These are phyloP conservation scores for Caenorhabditis inopinata DNA, from an alignment of 1,140 invertebrate genomes.

Conservation along the genomic window DNA sequence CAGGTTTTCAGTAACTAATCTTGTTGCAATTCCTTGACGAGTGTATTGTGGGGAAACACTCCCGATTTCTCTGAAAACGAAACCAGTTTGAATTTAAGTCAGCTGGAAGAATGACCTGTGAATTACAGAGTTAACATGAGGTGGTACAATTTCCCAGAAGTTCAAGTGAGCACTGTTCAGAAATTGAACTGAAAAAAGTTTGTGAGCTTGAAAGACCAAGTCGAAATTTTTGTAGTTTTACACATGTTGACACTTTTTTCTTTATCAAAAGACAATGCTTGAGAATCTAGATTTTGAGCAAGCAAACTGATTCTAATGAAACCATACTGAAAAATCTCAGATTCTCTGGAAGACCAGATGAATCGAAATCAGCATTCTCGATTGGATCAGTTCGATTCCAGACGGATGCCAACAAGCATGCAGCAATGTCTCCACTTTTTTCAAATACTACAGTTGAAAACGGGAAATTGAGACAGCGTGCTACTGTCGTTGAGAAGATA, in stretches of 20 bases:
- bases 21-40: neutral
- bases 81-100: neutral
- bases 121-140: neutral
- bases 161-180: neutral
- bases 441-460: neutral
- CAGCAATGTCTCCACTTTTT: neutral
- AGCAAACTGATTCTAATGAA: too few species aligned
- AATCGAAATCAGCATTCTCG: neutral
- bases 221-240: too few species aligned
- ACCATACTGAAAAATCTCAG: neutral
- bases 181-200: neutral
- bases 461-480: neutral
- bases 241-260: too few species aligned
- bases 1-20: neutral
- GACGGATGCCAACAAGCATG: neutral
- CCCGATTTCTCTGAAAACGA: neutral
- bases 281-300: too few species aligned
- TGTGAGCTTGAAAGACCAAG: too few species aligned
- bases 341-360: neutral
- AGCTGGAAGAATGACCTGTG: neutral
- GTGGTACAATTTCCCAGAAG: neutral
- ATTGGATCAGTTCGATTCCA: neutral
- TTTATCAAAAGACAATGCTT: too few species aligned
- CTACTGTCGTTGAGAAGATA: neutral
- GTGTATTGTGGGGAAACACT: neutral